Evolutionary conservation across 2,888 invertebrate genomes (phyloP).

Genomic region (Corbicula japonica): DNA sequence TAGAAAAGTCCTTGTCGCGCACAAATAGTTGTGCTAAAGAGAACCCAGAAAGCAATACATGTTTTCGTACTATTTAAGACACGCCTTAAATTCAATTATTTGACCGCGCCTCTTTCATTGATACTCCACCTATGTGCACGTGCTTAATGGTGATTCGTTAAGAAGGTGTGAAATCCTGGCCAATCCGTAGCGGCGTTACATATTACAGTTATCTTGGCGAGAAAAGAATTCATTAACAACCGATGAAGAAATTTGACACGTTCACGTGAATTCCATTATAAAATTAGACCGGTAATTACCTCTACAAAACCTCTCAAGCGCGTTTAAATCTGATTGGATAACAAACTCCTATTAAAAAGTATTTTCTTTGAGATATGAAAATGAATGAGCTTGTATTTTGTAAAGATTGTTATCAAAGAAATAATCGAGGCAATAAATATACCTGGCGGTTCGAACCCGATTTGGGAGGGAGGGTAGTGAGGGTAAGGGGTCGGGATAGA

Average conservation of each 20-base stretch:
- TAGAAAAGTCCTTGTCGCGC: too few species aligned
- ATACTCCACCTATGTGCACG: slow-evolving; percentile 43
- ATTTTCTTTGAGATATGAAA: slow-evolving; percentile 50
- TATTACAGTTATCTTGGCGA: slow-evolving; percentile 25
- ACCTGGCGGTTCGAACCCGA: too few species aligned
- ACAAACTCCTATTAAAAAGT: slow-evolving; percentile 49
- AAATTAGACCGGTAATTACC: slow-evolving; percentile 72
- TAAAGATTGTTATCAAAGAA: too few species aligned
- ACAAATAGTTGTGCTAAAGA: too few species aligned
- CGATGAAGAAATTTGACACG: slow-evolving; percentile 71
- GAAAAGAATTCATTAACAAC: slow-evolving; percentile 66
- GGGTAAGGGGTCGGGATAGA: too few species aligned
- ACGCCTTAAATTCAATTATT: too few species aligned
- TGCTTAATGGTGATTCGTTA: slow-evolving; percentile 52
- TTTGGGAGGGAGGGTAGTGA: too few species aligned
- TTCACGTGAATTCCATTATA: slow-evolving; percentile 69
- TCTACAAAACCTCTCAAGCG: slow-evolving; percentile 59
- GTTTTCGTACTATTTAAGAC: too few species aligned
- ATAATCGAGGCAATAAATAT: too few species aligned
- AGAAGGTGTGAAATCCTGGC: slow-evolving; percentile 19
- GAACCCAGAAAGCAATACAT: too few species aligned
- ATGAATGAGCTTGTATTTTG: slow-evolving; percentile 43
- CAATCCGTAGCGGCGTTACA: slow-evolving; percentile 24
- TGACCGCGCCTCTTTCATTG: too few species aligned
- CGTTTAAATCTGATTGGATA: slow-evolving; percentile 60